Evolutionary conservation across 2,888 invertebrate species (phyloP), one percentile per base, ranked within the genome.

Genomic region (Netelia inedita): DNA sequence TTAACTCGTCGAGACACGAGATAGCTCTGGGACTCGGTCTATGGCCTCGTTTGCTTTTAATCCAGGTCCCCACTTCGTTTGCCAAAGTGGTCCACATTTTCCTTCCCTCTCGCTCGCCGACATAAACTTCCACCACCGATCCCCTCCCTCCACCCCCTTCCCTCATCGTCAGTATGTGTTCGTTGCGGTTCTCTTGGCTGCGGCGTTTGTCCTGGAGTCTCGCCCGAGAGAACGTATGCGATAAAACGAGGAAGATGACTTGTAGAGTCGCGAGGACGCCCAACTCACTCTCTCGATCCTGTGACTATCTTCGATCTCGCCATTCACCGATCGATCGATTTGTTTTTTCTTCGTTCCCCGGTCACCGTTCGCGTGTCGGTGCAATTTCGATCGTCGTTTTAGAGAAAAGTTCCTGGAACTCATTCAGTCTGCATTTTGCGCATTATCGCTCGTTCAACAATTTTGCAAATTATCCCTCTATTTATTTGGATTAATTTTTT

Each of bases 1-100:
- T 91, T 89, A 89, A 91, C 93, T 92, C 90, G 85, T 92, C 92
- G 91, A 93, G 93, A 92, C 91, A 89, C 90, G 93, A 92, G 93
- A 92, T 93, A 90, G 91, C 90, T 93, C 93, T 93, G 93, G 92
- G 90, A 89, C 92, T 89, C 89, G 91, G 92, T 92, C 91, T 92
- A 91, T 93, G 93, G 92, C 93, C 93, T 92, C 93, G 92, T 93
- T 93, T 93, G 91, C 93, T 93, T 93, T 93, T 93, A 93, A 93
- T 93, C 93, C 90, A 92, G 91, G 91, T 93, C 93, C 93, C 93
- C 93, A 93, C 93, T 92, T 92, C 89, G 86, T 85, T 88, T 85
- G 74, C 87, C 89, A 85, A 85, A 88, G 86, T 88, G 93, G 93
- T 93, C 93, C 93, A 85, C 85, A 93, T 93, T 93, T 93, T 93